These are phyloP conservation scores for Drosophila birchii DNA, from an alignment of 2,888 invertebrate species.

Conservation along the genomic window DNA sequence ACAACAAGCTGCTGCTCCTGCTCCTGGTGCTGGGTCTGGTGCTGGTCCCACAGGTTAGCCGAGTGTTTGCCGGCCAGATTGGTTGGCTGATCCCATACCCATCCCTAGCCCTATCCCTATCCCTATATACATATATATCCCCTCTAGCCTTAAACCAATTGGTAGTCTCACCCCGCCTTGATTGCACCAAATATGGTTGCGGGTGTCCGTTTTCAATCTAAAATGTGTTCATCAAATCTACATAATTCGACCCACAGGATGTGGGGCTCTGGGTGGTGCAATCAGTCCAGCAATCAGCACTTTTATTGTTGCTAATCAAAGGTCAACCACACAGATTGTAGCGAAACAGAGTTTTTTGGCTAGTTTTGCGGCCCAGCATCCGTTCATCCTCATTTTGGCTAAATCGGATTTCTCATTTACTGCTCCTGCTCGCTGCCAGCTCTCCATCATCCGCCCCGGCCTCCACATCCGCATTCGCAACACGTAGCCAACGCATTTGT, in stretches of 20 bases:
- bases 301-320: constrained; percentile 74
- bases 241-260: constrained; percentile 59
- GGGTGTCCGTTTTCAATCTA: constrained; percentile 51
- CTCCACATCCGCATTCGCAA: constrained; percentile 45
- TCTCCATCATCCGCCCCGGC: constrained; percentile 16
- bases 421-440: constrained; percentile 5
- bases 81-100: constrained; percentile 9
- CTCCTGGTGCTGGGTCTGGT: constrained; percentile 12
- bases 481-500: constrained; percentile 68
- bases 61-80: constrained; percentile 36
- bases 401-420: constrained; percentile 42
- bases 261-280: constrained; percentile 45
- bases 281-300: constrained; percentile 71
- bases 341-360: constrained; percentile 44
- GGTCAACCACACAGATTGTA: constrained; percentile 57
- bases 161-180: constrained; percentile 42
- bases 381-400: constrained; percentile 23
- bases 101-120: background rate
- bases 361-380: constrained; percentile 38
- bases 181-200: constrained; percentile 51
- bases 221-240: constrained; percentile 70
- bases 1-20: constrained; percentile 43
- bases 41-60: constrained; percentile 32
- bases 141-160: constrained; percentile 6
- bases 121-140: background rate